phyloP scores from a whole-genome alignment of 1,140 invertebrate species.

The Radopholus similis region DNA sequence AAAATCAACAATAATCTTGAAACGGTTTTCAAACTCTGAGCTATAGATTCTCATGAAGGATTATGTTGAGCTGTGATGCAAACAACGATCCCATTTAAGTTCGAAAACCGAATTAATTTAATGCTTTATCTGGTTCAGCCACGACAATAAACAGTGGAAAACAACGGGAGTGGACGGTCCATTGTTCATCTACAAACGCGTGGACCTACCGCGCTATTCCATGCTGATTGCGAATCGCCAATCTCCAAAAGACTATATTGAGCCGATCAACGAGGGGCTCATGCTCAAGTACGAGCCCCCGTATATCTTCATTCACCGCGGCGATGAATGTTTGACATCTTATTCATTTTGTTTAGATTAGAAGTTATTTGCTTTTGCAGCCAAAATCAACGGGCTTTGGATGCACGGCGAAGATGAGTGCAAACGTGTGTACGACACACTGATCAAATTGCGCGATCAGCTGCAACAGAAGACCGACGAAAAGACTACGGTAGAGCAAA shows the following conservation, averaged over 20 bases:
- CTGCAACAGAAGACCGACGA: background rate
- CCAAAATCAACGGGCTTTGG: conserved; percentile 24
- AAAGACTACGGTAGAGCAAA: too few relatives aligned
- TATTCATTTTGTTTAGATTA: conserved; percentile 6
- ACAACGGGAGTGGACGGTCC: conserved; percentile 39
- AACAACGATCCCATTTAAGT: background rate
- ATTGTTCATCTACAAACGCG: conserved; percentile 38
- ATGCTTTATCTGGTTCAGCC: background rate
- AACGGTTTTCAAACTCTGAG: background rate
- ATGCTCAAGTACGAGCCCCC: conserved; percentile 34
- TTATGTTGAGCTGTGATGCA: background rate
- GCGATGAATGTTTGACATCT: conserved; percentile 17
- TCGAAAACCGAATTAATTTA: background rate
- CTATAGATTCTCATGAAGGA: background rate
- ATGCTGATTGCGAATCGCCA: conserved; percentile 49
- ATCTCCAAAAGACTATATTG: conserved; percentile 42
- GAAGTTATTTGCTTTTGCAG: conserved; percentile 9
- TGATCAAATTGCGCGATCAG: background rate
- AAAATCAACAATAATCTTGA: background rate
- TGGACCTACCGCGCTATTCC: conserved; percentile 39
- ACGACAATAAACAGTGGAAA: conserved; percentile 18
- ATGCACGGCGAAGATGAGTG: conserved; percentile 28
- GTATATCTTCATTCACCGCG: conserved; percentile 43
- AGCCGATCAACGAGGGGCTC: conserved; percentile 29
- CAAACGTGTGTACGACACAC: conserved; percentile 17